Conservation (phyloP, 2,888 invertebrate genomes). For the Cactoblastis cactorum region DNA sequence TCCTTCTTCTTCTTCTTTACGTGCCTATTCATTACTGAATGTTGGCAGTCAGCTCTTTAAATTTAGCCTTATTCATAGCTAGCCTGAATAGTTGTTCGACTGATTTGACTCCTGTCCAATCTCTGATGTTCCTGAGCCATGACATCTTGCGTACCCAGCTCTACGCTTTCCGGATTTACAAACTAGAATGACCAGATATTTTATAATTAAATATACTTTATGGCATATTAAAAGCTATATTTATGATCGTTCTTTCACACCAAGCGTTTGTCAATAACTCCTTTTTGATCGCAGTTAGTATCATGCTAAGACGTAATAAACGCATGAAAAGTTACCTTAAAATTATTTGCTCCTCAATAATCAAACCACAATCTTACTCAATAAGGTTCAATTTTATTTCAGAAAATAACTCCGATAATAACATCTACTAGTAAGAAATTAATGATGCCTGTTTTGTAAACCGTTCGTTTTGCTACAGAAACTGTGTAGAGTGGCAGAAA, state of each 20-base stretch:
- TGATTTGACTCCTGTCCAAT: no score
- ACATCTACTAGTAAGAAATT: conserved; percentile 51
- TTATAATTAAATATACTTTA: conserved; percentile 7
- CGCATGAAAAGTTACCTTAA: conserved; percentile 59
- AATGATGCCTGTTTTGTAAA: conserved; percentile 60
- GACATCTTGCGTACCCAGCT: no score
- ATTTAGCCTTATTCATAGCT: no score
- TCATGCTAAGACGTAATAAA: conserved; percentile 69
- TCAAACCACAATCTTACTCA: conserved; percentile 25
- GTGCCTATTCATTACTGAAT: no score
- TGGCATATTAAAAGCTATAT: conserved; percentile 3
- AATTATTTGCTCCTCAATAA: conserved; percentile 45
- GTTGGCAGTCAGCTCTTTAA: no score
- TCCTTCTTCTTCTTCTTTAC: no score
- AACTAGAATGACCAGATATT: background rate
- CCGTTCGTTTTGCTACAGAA: conserved; percentile 60
- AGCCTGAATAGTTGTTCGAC: no score
- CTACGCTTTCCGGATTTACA: no score
- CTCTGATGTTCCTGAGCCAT: no score
- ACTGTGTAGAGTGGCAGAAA: conserved; percentile 41
- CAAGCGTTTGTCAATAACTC: conserved; percentile 51
- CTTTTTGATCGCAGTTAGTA: conserved; percentile 61
- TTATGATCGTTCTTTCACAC: conserved; percentile 36
- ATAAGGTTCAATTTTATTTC: conserved; percentile 31
- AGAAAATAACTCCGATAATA: conserved; percentile 17